A percentile compares a stretch with the other conserved stretches of the same genome.
phyloP scores from a whole-genome alignment of 2,888 invertebrate genomes.

The Eristalis arbustorum region DNA sequence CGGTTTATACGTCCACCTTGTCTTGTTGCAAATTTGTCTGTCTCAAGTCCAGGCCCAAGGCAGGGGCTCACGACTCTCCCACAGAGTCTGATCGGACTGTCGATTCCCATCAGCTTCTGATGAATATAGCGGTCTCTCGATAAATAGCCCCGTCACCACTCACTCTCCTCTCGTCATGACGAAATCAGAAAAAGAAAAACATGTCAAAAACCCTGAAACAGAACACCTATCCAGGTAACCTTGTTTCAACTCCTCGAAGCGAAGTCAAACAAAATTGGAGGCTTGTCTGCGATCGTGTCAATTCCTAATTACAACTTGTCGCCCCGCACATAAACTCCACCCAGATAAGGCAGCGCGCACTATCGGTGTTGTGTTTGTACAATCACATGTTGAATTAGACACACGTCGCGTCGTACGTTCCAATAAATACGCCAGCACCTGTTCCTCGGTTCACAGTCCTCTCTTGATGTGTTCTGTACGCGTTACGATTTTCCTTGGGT shows the following conservation, averaged over 20 bases:
- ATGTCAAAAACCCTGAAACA: neutral
- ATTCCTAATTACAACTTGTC: neutral
- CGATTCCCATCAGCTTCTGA: too few relatives aligned
- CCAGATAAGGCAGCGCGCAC: neutral
- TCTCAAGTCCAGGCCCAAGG: too few relatives aligned
- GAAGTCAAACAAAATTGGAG: neutral
- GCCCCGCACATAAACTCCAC: neutral
- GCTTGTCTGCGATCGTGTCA: neutral
- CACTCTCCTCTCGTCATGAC: too few relatives aligned
- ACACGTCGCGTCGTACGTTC: neutral
- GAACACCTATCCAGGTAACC: neutral
- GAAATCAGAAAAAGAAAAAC: too few relatives aligned
- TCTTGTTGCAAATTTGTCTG: too few relatives aligned
- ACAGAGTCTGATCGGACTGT: too few relatives aligned
- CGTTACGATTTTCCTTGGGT: neutral
- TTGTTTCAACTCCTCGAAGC: neutral
- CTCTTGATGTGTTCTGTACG: neutral
- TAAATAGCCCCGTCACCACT: too few relatives aligned
- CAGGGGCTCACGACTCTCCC: too few relatives aligned
- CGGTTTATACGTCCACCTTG: too few relatives aligned
- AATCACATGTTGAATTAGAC: neutral
- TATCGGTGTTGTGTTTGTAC: neutral
- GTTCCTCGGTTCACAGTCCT: neutral
- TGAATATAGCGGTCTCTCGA: too few relatives aligned
- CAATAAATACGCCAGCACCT: neutral